Base-by-base conservation (phyloP, 2,888 invertebrate genomes). In the Amphiduros pacificus region DNA sequence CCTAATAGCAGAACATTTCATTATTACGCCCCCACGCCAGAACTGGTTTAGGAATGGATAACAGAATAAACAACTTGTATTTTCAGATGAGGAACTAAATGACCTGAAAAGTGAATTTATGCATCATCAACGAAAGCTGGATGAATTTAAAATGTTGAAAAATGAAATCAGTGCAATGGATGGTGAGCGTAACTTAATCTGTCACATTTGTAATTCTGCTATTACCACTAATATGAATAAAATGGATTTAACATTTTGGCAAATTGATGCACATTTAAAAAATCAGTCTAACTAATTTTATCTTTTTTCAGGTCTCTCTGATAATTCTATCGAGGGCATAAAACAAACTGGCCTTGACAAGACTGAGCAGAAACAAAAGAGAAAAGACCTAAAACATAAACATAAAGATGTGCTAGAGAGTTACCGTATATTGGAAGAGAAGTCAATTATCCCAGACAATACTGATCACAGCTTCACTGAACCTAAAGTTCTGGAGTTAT, bases 121-220 rank as follows among this genome's bases (percentile, higher is more conserved):
- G 24, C 94, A 95, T 80, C 94, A 96, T 77, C 93, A 95, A 80
- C 91, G 94, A 71, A 95, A 94, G 84, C 88, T 95, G 55, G 91
- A 94, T 79, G 90, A 95, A 76, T 95, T 93, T 78, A 91, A 92
- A 80, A 88, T 89, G 49, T 80, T 95, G 62, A 84, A 93, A 56
- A 87, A 88, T 69, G 89, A 91, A 73, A 84, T 90, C 31, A 89
- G 91, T 70, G 82, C 86, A 48, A 22, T 65, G 31, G 86, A 85
- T 22, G 82, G 71, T 65, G 64, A 60, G 26, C 52, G 55, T 26
- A 55, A 48, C n/a, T n/a, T n/a, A n/a, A n/a, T n/a, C n/a, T n/a
- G n/a, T n/a, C 56, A 61, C 55, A 36, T 52, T 48, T 49, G 31
- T 11, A 14, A 20, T 26, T 11, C 31, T 17, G 14, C 2, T 56